These are phyloP conservation scores for Gymnorhina tibicen DNA, from an alignment of 2,113 vertebrate genomes.

Conservation along the genomic window DNA sequence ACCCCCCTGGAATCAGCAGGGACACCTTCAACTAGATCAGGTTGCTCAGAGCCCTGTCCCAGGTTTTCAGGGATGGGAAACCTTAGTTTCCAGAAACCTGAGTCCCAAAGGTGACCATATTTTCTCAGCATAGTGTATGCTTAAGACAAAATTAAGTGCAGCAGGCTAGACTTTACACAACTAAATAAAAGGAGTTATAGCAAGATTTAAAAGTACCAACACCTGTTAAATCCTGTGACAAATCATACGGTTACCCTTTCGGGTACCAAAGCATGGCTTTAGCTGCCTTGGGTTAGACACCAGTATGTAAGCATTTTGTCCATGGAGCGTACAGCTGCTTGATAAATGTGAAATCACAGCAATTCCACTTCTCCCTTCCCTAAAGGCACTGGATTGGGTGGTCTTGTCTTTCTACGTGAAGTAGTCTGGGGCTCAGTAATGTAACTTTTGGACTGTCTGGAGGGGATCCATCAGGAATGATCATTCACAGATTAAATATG, in stretches of 20 bases:
- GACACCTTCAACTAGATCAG: neutral
- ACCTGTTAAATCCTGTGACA: neutral
- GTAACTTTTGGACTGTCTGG: neutral
- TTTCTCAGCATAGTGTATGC: neutral
- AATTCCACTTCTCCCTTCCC: neutral
- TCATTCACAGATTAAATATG: conserved; percentile 2
- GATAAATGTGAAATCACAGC: neutral
- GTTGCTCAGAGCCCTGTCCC: neutral
- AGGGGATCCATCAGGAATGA: neutral
- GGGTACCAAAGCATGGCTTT: neutral
- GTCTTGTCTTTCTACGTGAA: neutral
- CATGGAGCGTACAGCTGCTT: neutral
- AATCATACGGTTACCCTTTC: neutral
- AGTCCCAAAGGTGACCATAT: neutral
- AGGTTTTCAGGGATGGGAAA: neutral
- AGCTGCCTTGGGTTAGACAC: neutral
- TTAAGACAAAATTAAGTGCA: neutral
- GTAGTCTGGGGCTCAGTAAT: neutral
- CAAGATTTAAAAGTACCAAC: neutral
- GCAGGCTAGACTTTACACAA: neutral
- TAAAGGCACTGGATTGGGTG: neutral
- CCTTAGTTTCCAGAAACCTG: neutral
- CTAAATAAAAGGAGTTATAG: neutral
- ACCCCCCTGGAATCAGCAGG: neutral
- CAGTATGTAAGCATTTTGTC: neutral